phyloP scores from a whole-genome alignment of 2,113 vertebrate species.

The Aspidoscelis tigris region DNA sequence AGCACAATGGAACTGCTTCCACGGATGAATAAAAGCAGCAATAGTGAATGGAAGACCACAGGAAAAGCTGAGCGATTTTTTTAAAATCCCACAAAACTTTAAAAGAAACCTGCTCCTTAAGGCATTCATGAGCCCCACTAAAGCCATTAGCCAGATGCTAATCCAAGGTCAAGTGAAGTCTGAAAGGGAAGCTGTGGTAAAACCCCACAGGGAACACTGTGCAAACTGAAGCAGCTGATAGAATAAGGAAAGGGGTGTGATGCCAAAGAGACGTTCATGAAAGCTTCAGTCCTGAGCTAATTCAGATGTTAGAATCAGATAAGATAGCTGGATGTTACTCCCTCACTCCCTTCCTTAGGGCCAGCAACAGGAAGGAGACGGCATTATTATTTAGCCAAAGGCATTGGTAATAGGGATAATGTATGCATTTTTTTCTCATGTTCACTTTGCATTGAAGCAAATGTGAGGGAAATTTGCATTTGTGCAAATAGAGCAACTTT shows the following conservation, averaged over 20 bases:
- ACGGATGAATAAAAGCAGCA: slow-evolving; percentile 16
- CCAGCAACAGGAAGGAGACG: not conserved
- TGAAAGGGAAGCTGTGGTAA: slow-evolving; percentile 33
- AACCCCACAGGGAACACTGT: slow-evolving; percentile 15
- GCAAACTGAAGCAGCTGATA: not conserved
- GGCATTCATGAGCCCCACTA: slow-evolving; percentile 14
- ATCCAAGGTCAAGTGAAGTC: slow-evolving; percentile 32
- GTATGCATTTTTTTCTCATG: too few relatives aligned
- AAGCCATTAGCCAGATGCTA: slow-evolving; percentile 14
- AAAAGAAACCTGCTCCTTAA: slow-evolving; percentile 5
- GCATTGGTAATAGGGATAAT: too few relatives aligned
- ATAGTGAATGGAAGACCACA: slow-evolving; percentile 10
- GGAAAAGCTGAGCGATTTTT: slow-evolving; percentile 12
- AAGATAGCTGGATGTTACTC: not conserved
- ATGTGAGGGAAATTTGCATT: too few relatives aligned
- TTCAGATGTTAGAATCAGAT: not conserved
- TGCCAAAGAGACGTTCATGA: not conserved
- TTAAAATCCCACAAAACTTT: not conserved
- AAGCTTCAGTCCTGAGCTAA: not conserved
- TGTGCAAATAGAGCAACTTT: too few relatives aligned
- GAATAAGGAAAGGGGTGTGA: not conserved
- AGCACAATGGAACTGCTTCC: not conserved
- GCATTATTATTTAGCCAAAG: too few relatives aligned
- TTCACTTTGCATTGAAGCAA: too few relatives aligned
- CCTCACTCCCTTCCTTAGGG: not conserved